Evolutionary conservation across 2,113 vertebrate species (phyloP).

Genomic region (Burhinus oedicnemus): DNA sequence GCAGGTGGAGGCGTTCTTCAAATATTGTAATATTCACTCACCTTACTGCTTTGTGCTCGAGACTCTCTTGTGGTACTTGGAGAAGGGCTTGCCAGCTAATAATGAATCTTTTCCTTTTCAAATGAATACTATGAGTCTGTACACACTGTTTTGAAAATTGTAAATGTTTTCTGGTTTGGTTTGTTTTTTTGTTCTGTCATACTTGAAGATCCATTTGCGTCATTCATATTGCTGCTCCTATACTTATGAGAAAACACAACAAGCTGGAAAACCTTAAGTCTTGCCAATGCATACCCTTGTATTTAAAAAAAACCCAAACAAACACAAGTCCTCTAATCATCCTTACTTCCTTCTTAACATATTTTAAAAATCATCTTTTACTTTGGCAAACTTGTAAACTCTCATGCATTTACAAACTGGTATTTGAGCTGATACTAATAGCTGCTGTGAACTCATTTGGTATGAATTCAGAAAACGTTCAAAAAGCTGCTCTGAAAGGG

Average conservation of each 20-base stretch:
- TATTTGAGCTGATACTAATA: background rate
- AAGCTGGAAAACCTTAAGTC: background rate
- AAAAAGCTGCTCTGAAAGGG: background rate
- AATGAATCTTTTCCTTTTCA: background rate
- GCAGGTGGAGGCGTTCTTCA: background rate
- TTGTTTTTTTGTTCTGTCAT: background rate
- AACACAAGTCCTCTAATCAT: background rate
- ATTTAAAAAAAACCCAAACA: background rate
- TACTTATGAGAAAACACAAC: background rate
- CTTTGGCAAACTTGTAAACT: background rate
- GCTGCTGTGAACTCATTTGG: background rate
- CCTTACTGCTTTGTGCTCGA: background rate
- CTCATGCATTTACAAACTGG: background rate
- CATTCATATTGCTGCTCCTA: background rate
- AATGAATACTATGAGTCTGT: background rate
- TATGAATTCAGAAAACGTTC: background rate
- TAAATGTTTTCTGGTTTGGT: background rate
- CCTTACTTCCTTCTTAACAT: background rate
- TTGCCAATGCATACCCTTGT: background rate
- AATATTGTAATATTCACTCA: background rate
- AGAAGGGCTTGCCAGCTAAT: background rate
- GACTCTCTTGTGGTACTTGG: background rate
- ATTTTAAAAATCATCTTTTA: background rate
- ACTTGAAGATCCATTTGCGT: fast-evolving
- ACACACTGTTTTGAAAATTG: background rate